These are phyloP conservation scores for Thalassaphorura encarpata DNA, from an alignment of 1,140 invertebrate genomes.

Conservation along the genomic window DNA sequence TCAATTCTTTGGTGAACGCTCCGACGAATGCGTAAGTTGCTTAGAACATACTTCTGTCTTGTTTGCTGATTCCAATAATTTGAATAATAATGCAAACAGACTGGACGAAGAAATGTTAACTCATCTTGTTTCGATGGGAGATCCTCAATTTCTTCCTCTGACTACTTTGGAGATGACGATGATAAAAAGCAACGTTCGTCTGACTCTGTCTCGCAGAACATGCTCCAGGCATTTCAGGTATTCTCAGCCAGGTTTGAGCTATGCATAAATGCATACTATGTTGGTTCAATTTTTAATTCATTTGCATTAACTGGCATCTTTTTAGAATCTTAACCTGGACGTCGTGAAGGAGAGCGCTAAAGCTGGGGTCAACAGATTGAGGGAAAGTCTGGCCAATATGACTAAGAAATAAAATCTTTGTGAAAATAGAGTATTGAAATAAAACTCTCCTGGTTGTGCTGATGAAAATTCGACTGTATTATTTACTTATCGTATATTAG, in stretches of 20 bases:
- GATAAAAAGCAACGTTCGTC: conserved; percentile 35
- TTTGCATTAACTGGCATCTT: no score
- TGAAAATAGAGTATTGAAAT: no score
- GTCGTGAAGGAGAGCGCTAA: conserved; percentile 94
- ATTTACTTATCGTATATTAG: no score
- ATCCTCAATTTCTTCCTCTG: conserved; percentile 86
- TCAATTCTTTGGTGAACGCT: conserved; percentile 76
- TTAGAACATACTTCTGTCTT: no score
- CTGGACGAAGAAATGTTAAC: conserved; percentile 35
- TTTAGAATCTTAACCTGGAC: conserved; percentile 65
- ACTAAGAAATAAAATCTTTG: no score
- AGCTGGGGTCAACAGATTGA: no score
- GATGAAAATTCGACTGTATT: no score
- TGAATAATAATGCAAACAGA: neutral
- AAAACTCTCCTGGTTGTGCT: no score
- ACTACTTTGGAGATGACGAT: conserved; percentile 71
- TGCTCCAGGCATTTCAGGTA: conserved; percentile 21
- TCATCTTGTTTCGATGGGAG: conserved; percentile 74
- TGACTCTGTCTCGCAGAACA: conserved; percentile 17
- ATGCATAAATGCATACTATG: no score
- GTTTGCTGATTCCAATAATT: neutral
- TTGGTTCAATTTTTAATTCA: no score
- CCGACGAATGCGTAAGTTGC: conserved; percentile 51
- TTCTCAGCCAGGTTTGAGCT: no score
- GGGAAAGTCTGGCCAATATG: no score